Evolutionary conservation across 2,888 invertebrate species (phyloP).

Genomic region (Bombylius major): DNA sequence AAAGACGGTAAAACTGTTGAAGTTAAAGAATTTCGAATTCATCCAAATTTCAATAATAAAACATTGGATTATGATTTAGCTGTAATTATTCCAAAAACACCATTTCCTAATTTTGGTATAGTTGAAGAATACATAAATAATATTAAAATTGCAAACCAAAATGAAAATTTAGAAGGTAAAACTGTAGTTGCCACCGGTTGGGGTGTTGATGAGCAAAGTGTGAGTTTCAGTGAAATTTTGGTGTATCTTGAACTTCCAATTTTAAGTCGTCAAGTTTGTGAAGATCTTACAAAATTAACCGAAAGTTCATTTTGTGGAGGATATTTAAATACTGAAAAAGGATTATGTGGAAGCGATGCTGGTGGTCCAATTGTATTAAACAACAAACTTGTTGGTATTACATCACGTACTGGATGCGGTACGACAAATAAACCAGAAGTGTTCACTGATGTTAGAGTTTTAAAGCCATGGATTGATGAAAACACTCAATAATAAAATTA

Average conservation of each 20-base stretch:
- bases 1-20: background rate
- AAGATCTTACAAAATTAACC: slow-evolving; percentile 11
- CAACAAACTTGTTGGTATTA: slow-evolving; percentile 7
- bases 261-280: slow-evolving; percentile 33
- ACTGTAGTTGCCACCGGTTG: background rate
- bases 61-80: background rate
- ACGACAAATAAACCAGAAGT: slow-evolving; percentile 6
- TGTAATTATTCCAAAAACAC: background rate
- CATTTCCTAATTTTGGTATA: background rate
- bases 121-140: background rate
- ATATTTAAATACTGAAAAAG: background rate
- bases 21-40: background rate
- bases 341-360: slow-evolving; percentile 11
- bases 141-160: background rate
- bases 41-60: background rate
- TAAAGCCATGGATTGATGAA: slow-evolving; percentile 26
- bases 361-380: slow-evolving; percentile 10
- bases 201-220: no score
- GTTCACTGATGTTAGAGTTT: slow-evolving; percentile 27
- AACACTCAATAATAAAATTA: no score
- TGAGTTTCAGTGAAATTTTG: slow-evolving; percentile 6
- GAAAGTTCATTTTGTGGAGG: slow-evolving; percentile 11
- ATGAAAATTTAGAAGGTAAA: background rate
- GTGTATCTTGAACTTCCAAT: slow-evolving; percentile 39
- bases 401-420: slow-evolving; percentile 12